Conservation (phyloP, 2,113 vertebrate genomes). For the Larimichthys crocea region DNA sequence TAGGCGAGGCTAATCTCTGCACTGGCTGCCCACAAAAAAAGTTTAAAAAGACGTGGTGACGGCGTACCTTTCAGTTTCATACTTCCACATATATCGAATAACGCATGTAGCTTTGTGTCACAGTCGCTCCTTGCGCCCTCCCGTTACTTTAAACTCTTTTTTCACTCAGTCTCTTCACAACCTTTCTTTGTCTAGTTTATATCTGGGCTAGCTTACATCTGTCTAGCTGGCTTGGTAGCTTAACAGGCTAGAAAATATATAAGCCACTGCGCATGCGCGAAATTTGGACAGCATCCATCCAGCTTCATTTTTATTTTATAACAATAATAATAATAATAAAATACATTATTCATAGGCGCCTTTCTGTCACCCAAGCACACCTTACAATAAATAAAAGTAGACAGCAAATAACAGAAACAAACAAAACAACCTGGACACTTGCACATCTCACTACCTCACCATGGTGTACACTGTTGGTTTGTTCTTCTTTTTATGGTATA, state of each 20-base stretch:
- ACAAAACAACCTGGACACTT: no score
- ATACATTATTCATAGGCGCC: no score
- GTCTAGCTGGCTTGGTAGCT: constrained; percentile 72
- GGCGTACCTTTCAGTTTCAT: constrained; percentile 82
- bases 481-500: no score
- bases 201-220: constrained; percentile 78
- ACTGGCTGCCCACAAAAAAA: constrained; percentile 78
- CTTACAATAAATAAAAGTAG: no score
- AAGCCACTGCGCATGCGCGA: constrained; percentile 66
- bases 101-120: constrained; percentile 70
- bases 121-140: constrained; percentile 65
- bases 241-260: constrained; percentile 59
- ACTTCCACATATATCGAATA: constrained; percentile 74
- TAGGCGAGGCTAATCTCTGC: constrained; percentile 74
- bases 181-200: constrained; percentile 81
- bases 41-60: constrained; percentile 76
- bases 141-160: constrained; percentile 72
- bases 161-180: constrained; percentile 74
- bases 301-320: no score
- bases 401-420: no score
- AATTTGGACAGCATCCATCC: constrained; percentile 36
- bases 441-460: no score
- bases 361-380: no score
- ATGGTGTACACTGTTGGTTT: no score
- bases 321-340: no score